phyloP scores from a whole-genome alignment of 1,140 invertebrate genomes.

The Apis dorsata region DNA sequence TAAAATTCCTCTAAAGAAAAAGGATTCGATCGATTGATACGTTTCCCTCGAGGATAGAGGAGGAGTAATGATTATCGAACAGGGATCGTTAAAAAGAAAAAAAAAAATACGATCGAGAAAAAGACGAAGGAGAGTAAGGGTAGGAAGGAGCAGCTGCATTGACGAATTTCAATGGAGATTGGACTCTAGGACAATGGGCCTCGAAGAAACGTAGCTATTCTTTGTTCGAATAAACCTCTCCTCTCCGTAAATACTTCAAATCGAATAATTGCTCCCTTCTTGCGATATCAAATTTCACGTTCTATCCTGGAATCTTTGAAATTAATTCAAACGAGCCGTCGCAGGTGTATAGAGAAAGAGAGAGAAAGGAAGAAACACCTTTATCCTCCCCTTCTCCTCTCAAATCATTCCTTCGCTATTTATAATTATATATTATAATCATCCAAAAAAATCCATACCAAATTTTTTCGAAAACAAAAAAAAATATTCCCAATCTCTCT shows the following conservation, averaged over 20 bases:
- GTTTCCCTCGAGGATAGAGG: too few relatives aligned
- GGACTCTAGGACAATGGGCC: conserved; percentile 14
- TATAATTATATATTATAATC: too few relatives aligned
- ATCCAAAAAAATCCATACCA: too few relatives aligned
- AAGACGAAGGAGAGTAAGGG: too few relatives aligned
- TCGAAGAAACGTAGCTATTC: conserved; percentile 15
- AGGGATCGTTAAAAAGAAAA: background rate
- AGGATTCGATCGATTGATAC: too few relatives aligned
- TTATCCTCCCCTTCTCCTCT: too few relatives aligned
- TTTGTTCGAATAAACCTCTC: background rate
- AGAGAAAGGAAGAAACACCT: background rate
- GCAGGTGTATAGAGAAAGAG: background rate
- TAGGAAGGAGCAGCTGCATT: conserved; percentile 7
- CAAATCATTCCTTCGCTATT: too few relatives aligned
- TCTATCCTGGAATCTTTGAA: background rate
- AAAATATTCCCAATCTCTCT: too few relatives aligned
- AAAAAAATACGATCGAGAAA: background rate
- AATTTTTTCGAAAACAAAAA: too few relatives aligned
- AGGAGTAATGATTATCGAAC: background rate
- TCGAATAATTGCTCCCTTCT: background rate
- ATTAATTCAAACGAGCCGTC: too few relatives aligned
- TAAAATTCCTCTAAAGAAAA: too few relatives aligned
- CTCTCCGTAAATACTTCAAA: conserved; percentile 22
- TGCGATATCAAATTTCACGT: background rate
- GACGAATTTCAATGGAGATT: conserved; percentile 10